These are phyloP conservation scores for Callopanchax toddi DNA, from an alignment of 2,113 vertebrate genomes.

Conservation along the genomic window DNA sequence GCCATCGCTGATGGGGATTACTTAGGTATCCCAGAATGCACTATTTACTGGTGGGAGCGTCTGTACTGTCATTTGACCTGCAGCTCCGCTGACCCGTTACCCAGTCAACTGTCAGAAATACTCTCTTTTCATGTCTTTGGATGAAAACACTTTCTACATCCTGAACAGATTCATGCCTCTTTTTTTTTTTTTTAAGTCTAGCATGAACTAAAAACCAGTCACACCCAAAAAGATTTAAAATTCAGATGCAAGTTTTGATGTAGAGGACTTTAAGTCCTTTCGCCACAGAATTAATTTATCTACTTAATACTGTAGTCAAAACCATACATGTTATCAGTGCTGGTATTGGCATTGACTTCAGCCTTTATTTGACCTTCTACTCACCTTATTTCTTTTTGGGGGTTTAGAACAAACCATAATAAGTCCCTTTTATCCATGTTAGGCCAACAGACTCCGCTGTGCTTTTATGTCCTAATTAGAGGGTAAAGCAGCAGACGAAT, in stretches of 20 bases:
- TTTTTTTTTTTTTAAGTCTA: no score
- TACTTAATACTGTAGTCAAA: neutral
- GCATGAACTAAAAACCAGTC: no score
- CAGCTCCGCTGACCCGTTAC: conserved; percentile 57
- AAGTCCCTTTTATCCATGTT: conserved; percentile 47
- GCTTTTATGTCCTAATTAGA: conserved; percentile 72
- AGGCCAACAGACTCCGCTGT: conserved; percentile 40
- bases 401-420: conserved; percentile 20
- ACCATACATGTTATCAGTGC: neutral
- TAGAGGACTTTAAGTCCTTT: neutral
- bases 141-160: conserved; percentile 3
- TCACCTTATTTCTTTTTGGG: conserved; percentile 7
- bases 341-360: conserved; percentile 11
- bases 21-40: conserved; percentile 70
- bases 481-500: conserved; percentile 51
- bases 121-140: conserved; percentile 18
- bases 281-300: neutral
- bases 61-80: conserved; percentile 73
- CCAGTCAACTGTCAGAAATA: conserved; percentile 15
- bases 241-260: no score
- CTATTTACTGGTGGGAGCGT: conserved; percentile 41
- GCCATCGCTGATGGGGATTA: conserved; percentile 70
- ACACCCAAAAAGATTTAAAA: no score
- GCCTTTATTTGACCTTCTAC: conserved; percentile 37
- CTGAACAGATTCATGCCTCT: conserved; percentile 2